Evolutionary conservation across 1,140 invertebrate species (phyloP).

Genomic region (Eulimnadia texana): DNA sequence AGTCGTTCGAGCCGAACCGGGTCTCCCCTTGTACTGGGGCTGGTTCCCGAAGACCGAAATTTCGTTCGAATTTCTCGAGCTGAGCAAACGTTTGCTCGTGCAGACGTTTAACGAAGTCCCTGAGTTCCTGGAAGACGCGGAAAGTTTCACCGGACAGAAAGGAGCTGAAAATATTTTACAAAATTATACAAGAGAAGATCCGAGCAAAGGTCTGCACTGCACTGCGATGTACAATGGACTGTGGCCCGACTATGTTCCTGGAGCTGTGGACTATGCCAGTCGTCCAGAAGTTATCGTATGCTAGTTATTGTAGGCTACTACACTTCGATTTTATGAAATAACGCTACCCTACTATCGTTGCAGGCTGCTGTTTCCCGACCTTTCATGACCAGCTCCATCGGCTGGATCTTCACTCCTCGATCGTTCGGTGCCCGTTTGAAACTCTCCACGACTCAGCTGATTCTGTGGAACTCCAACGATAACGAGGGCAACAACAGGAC

Average conservation of each 20-base stretch:
- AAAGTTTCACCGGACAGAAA: background rate
- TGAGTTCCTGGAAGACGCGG: background rate
- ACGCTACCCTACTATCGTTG: background rate
- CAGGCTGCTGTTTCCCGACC: background rate
- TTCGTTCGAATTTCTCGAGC: background rate
- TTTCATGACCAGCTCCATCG: background rate
- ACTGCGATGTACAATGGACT: slow-evolving; percentile 8
- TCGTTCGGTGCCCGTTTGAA: slow-evolving; percentile 6
- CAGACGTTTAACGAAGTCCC: background rate
- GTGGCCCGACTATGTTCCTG: background rate
- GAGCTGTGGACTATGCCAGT: background rate
- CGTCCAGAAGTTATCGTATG: background rate
- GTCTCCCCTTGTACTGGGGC: slow-evolving; percentile 1
- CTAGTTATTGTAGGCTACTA: background rate
- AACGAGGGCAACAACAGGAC: background rate
- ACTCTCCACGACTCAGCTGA: background rate
- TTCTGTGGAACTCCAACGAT: slow-evolving; percentile 6
- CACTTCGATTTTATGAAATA: background rate
- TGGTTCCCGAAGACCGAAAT: background rate
- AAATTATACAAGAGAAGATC: background rate
- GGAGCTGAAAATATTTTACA: background rate
- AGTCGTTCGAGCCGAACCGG: background rate
- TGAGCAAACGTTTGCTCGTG: background rate
- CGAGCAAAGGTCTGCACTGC: slow-evolving; percentile 1
- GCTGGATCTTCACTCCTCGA: slow-evolving; percentile 8